phyloP scores from a whole-genome alignment of 2,797 vertebrate genomes.

The Eospalax fontanierii region DNA sequence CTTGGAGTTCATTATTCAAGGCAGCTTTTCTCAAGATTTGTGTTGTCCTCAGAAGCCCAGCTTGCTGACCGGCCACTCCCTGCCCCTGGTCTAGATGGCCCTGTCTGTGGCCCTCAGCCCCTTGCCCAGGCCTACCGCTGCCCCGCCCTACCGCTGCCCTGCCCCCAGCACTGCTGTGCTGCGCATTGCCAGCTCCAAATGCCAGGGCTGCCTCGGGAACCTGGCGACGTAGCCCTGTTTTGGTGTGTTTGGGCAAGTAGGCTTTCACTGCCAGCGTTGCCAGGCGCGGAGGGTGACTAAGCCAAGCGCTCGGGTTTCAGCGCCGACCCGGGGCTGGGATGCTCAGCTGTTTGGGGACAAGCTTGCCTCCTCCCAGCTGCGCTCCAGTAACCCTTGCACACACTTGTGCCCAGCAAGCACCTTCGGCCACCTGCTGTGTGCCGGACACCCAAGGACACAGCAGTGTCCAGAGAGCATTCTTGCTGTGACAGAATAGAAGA shows the following conservation, averaged over 20 bases:
- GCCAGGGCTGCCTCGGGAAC: slow-evolving; percentile 74
- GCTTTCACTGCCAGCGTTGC: slow-evolving; percentile 87
- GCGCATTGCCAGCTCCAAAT: slow-evolving; percentile 23
- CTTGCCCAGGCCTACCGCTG: not conserved
- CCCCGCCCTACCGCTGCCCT: not conserved
- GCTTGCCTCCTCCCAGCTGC: slow-evolving; percentile 26
- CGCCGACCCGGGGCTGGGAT: slow-evolving; percentile 73
- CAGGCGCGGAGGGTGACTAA: slow-evolving; percentile 89
- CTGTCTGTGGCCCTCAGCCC: not conserved
- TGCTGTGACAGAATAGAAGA: not conserved
- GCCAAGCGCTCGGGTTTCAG: slow-evolving; percentile 88
- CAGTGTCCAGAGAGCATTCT: not conserved
- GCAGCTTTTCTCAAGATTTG: not conserved
- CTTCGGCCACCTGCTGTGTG: not conserved
- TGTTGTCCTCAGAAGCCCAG: not conserved
- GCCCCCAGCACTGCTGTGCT: not conserved
- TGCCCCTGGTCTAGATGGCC: not conserved
- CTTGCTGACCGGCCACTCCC: not conserved
- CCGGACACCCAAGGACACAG: not conserved
- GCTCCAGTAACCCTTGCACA: fast-evolving
- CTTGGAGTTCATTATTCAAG: not conserved
- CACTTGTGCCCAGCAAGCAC: not conserved
- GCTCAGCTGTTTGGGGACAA: slow-evolving; percentile 80
- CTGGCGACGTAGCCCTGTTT: slow-evolving; percentile 76
- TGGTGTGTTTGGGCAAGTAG: slow-evolving; percentile 86